These are phyloP conservation scores for Leptatherina wallacei DNA, from an alignment of 2,797 vertebrate species.

Conservation along the genomic window DNA sequence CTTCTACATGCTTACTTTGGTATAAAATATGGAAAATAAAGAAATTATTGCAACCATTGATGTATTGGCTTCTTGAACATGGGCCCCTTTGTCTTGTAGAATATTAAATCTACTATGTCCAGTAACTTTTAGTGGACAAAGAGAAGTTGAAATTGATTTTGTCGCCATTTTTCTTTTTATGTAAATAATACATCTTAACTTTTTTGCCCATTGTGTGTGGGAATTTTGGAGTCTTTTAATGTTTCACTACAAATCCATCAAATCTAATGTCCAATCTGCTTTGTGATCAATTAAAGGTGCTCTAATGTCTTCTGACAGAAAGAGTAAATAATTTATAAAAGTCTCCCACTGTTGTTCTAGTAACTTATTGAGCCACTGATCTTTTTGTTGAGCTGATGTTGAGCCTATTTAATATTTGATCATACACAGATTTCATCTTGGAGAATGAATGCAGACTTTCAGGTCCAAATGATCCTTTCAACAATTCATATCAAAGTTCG, in stretches of 20 bases:
- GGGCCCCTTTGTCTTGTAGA: too few species aligned
- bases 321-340: neutral
- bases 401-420: slow-evolving; percentile 6
- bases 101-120: too few species aligned
- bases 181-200: too few species aligned
- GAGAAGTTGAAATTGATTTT: too few species aligned
- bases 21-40: neutral
- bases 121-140: too few species aligned
- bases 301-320: neutral
- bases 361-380: slow-evolving; percentile 9
- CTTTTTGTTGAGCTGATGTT: slow-evolving; percentile 14
- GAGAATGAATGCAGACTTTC: slow-evolving; percentile 8
- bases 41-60: too few species aligned
- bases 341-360: neutral
- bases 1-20: neutral
- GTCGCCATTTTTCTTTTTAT: too few species aligned
- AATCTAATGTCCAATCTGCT: too few species aligned
- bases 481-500: neutral
- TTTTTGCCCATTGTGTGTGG: too few species aligned
- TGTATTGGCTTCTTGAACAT: too few species aligned
- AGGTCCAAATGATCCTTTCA: slow-evolving; percentile 8
- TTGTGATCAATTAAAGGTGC: neutral
- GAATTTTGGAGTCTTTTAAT: too few species aligned
- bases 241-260: too few species aligned
- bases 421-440: neutral